Base-by-base conservation (phyloP, 2,113 vertebrate species). In the Monopterus albus region DNA sequence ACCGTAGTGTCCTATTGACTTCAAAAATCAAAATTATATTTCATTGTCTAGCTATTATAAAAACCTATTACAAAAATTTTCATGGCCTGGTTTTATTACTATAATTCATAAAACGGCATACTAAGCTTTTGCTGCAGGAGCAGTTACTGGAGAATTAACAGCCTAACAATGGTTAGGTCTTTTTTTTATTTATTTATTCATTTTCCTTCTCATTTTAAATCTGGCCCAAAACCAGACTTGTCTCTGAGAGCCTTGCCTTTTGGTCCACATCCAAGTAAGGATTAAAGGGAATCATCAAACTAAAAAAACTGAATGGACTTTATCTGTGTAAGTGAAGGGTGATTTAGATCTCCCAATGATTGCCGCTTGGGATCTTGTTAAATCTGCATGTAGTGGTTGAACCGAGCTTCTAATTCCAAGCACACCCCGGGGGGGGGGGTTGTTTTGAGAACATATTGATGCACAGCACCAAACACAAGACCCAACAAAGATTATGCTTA, bases 271-370 rank as follows among this genome's bases (percentile, higher is more conserved):
- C 29, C 29, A 25, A 33, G 42, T 57, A 55, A 35, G 4, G 52
- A 28, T 53, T 55, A n/a, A n/a, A n/a, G 10, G 39, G 1, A 50
- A 0, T 50, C n/a, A 14, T 57, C 57, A 8, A 4, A 43, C 4
- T 33, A 57, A 63, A 21, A 74, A 38, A 74, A 70, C 69, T 60
- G 43, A 61, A 29, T 17, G 14, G 47, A 50, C 26, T 64, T 3
- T 26, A 23, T 20, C 18, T 29, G 0, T 11, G 1, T 18, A 59
- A 25, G 40, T 59, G 49, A 76, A 76, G 65, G 50, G 23, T 7
- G n/a, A 53, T 68, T 20, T 59, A 40, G 10, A 76, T 1, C 59
- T 73, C 42, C 8, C 47, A 55, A 18, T 67, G 66, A n/a, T 57
- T 46, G 33, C 28, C 43, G 60, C 62, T 43, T 56, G 38, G 58